Evolutionary conservation across 2,888 invertebrate genomes (phyloP), one percentile per base, ranked within the genome.

Genomic region (Acronicta alni): DNA sequence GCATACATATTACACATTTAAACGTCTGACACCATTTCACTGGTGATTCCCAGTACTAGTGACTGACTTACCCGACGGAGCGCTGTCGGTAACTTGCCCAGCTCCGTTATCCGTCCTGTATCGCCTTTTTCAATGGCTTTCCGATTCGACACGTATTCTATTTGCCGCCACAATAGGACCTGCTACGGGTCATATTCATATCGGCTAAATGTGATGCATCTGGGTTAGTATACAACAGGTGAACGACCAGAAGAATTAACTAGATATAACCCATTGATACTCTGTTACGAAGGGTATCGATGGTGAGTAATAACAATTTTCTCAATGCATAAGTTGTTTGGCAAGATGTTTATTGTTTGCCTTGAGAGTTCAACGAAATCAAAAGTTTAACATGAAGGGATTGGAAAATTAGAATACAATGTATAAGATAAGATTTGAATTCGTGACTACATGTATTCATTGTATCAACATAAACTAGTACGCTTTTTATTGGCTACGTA

Each of bases 91-190:
- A 41, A 70, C 76, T 72, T 77, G 68, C 55, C 69, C 42, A 18
- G 68, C 67, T 69, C 93, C 93, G 93, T 93, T 94, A 93, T 48
- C 67, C 74, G 93, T 81, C 90, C 93, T 74, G 89, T 89, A 91
- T 93, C 87, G 83, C 93, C 93, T 89, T 92, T 89, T 93, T 86
- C 83, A 90, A 89, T 78, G 79, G 82, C 82, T 88, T 89, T 88
- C 89, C 84, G 88, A 93, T 93, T 93, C 90, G 93, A 89, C 90
- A 92, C 93, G 91, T 90, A 89, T 86, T 86, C 85, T 83, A 87
- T 88, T 84, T 83, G 84, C 69, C 65, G 65, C 81, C 78, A 91
- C 92, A 93, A 91, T 91, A 85, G 90, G 86, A 87, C 86, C 77
- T 87, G 88, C 84, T 87, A 86, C 85, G 87, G 89, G 90, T 88